Conservation (phyloP, 2,113 vertebrate genomes). For the Delphinus delphis region DNA sequence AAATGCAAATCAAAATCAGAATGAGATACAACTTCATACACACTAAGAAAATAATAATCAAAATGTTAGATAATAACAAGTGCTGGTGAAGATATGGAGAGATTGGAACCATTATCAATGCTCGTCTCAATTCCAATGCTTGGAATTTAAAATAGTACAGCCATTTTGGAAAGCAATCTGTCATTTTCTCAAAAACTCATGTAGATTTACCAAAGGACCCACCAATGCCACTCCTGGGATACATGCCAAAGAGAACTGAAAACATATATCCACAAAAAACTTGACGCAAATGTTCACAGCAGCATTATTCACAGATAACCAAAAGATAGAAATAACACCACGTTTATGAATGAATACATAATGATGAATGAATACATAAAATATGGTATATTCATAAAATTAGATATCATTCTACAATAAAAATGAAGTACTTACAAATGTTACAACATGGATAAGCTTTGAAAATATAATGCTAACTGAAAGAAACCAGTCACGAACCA, state of each 20-base stretch:
- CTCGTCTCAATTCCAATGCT: too few relatives aligned
- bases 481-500: background rate
- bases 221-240: background rate
- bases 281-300: background rate
- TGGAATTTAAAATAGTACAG: too few relatives aligned
- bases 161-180: too few relatives aligned
- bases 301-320: background rate
- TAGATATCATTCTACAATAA: background rate
- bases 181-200: background rate
- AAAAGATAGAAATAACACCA: background rate
- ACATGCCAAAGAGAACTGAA: background rate
- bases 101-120: background rate
- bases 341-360: background rate
- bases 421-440: background rate
- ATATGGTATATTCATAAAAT: background rate
- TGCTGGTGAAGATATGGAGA: background rate
- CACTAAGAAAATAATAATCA: background rate
- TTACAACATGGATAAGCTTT: background rate
- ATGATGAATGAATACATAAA: background rate
- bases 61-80: background rate
- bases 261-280: background rate
- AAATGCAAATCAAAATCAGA: background rate
- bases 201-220: background rate
- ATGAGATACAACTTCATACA: background rate
- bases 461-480: background rate